Conservation (phyloP, 2,888 invertebrate species). For the Nomada fabriciana region DNA sequence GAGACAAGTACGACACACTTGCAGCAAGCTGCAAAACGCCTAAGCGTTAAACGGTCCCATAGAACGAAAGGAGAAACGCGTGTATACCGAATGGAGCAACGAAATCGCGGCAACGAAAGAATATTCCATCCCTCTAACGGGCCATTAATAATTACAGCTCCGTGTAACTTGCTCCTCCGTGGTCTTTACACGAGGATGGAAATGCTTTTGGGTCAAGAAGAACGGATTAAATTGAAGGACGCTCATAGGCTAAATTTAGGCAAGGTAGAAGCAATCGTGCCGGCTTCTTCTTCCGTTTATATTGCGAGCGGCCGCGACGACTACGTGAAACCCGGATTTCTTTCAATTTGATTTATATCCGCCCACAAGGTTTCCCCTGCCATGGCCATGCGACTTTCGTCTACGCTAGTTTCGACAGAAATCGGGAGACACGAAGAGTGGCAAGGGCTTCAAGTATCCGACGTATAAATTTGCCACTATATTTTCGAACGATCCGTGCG, state of each 20-base stretch:
- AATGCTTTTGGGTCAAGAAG: conserved; percentile 65
- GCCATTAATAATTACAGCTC: conserved; percentile 57
- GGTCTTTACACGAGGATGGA: conserved; percentile 36
- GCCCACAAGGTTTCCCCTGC: not conserved
- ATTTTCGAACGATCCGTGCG: no score
- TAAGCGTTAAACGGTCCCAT: not conserved
- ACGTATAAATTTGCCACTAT: no score
- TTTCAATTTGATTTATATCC: conserved; percentile 48
- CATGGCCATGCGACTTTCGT: not conserved
- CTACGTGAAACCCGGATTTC: conserved; percentile 28
- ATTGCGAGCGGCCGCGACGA: conserved; percentile 11
- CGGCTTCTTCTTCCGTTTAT: conserved; percentile 47
- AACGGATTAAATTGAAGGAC: conserved; percentile 68
- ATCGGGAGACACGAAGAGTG: not conserved
- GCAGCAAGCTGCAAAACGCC: not conserved
- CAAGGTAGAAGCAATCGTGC: conserved; percentile 50
- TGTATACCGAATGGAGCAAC: not conserved
- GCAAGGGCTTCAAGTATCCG: not conserved
- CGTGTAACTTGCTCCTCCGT: conserved; percentile 42
- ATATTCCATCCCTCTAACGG: conserved; percentile 22
- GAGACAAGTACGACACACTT: not conserved
- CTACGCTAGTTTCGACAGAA: not conserved
- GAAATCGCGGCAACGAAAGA: not conserved
- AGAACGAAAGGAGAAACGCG: not conserved
- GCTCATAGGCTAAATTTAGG: conserved; percentile 62